Percentiles rank a stretch among this genome's conserved stretches.
Conservation (phyloP, 2,888 invertebrate genomes). For the Ophion costatus region DNA sequence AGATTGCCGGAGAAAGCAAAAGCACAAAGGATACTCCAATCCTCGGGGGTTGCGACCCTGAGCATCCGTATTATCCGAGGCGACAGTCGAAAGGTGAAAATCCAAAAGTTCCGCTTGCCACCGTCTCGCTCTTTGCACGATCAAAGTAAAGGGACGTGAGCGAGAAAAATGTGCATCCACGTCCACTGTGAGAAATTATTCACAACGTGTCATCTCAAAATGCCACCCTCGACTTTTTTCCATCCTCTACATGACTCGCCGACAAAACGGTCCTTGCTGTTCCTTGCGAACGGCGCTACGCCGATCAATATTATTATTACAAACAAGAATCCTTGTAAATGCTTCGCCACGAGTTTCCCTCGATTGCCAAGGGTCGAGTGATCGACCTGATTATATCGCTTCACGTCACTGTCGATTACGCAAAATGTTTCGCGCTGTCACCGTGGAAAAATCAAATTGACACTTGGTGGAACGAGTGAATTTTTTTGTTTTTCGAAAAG, state of each 20-base stretch:
- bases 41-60: slow-evolving; percentile 14
- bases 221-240: no score
- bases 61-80: slow-evolving; percentile 28
- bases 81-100: slow-evolving; percentile 43
- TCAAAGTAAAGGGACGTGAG: slow-evolving; percentile 18
- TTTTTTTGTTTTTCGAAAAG: slow-evolving; percentile 9
- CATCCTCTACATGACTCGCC: not conserved
- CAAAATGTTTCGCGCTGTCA: not conserved
- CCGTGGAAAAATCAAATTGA: not conserved
- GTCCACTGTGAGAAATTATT: not conserved
- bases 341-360: not conserved
- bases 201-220: no score
- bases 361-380: not conserved
- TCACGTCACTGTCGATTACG: slow-evolving; percentile 18
- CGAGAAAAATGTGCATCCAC: slow-evolving; percentile 27
- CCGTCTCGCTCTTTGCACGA: slow-evolving; percentile 1
- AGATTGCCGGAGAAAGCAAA: slow-evolving; percentile 14
- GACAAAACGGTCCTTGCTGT: slow-evolving; percentile 19
- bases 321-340: slow-evolving; percentile 38
- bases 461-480: not conserved
- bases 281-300: not conserved
- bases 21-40: slow-evolving; percentile 1
- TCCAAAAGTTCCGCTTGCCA: slow-evolving; percentile 41
- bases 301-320: not conserved
- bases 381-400: slow-evolving; percentile 1